Conservation (phyloP, 2,797 vertebrate genomes). For the Silurus aristotelis region DNA sequence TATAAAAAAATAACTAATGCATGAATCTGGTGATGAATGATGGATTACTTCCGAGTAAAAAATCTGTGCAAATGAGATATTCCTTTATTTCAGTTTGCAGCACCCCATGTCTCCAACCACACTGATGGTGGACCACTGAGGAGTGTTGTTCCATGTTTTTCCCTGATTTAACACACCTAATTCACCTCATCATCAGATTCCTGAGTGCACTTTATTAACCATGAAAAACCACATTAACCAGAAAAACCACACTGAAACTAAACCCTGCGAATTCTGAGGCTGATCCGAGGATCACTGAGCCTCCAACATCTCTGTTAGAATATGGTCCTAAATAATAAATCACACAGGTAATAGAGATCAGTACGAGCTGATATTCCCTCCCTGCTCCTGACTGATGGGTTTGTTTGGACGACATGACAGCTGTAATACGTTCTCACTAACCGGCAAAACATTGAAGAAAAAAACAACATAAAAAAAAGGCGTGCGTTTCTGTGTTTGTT, state of each 20-base stretch:
- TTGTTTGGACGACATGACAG: conserved; percentile 37
- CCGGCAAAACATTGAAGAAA: conserved; percentile 53
- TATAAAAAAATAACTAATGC: too few relatives aligned
- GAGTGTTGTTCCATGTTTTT: not conserved
- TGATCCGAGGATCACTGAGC: not conserved
- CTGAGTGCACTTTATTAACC: not conserved
- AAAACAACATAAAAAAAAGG: conserved; percentile 60
- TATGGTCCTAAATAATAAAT: conserved; percentile 24
- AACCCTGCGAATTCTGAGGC: not conserved
- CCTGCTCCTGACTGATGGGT: conserved; percentile 30
- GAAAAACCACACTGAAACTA: not conserved
- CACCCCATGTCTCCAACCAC: not conserved
- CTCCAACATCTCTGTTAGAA: conserved; percentile 17
- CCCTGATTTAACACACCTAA: not conserved
- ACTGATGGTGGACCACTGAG: not conserved
- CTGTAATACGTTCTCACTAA: conserved; percentile 50
- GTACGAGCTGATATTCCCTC: not conserved
- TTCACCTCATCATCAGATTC: not conserved
- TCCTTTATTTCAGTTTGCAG: not conserved
- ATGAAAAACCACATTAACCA: not conserved
- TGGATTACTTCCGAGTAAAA: not conserved
- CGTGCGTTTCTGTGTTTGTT: conserved; percentile 60
- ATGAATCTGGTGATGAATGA: not conserved
- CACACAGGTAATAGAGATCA: conserved; percentile 22
- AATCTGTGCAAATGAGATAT: conserved; percentile 1